phyloP scores from a whole-genome alignment of 2,888 invertebrate species.

The Globia sparganii region DNA sequence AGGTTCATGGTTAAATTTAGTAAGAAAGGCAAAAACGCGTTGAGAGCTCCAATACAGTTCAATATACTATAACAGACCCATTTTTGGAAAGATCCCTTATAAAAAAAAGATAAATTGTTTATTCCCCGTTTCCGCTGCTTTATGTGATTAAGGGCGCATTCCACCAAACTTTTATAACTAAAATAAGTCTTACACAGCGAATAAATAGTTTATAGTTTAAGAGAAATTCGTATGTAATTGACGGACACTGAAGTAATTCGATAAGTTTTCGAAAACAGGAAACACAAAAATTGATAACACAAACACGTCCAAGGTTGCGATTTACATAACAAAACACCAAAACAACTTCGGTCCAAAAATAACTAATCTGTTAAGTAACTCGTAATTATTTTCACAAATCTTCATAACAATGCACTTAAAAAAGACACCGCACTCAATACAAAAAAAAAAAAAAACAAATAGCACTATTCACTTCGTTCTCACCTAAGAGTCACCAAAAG shows the following conservation, averaged over 20 bases:
- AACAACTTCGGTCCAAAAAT: not conserved
- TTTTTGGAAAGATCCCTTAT: too few species aligned
- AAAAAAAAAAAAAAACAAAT: not conserved
- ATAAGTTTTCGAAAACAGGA: not conserved
- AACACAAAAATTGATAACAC: not conserved
- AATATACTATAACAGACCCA: not conserved
- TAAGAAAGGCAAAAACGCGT: not conserved
- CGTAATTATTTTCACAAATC: slow-evolving; percentile 17
- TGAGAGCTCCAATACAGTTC: not conserved
- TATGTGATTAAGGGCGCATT: not conserved
- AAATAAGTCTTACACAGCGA: too few species aligned
- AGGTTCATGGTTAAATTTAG: not conserved
- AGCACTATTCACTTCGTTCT: slow-evolving; percentile 51
- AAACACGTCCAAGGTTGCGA: not conserved
- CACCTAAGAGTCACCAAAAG: slow-evolving; percentile 84
- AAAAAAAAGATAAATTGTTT: not conserved
- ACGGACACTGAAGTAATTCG: not conserved
- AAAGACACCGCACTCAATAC: not conserved
- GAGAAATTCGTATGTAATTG: not conserved
- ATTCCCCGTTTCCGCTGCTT: too few species aligned
- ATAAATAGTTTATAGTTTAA: too few species aligned
- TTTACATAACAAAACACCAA: slow-evolving; percentile 26
- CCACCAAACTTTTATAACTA: too few species aligned
- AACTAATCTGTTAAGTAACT: not conserved
- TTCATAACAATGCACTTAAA: not conserved